Conservation (phyloP, 1,140 invertebrate genomes). For the Polyergus mexicanus region DNA sequence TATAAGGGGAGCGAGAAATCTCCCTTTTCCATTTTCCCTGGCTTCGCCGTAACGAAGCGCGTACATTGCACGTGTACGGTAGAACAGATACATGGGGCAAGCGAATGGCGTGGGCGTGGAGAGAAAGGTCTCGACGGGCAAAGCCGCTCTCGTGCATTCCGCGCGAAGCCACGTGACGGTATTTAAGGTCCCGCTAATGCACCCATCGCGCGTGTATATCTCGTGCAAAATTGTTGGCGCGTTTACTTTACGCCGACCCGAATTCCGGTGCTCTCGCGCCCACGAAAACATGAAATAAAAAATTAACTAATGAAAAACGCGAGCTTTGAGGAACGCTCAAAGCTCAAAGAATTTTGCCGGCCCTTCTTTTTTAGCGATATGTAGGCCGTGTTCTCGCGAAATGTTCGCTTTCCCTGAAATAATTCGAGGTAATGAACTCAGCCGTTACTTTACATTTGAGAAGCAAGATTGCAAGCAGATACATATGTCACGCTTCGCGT, state of each 20-base stretch:
- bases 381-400: neutral
- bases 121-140: conserved; percentile 67
- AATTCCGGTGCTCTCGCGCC: conserved; percentile 4
- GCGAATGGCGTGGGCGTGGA: conserved; percentile 54
- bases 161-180: conserved; percentile 74
- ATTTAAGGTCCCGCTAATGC: conserved; percentile 80
- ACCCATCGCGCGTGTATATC: conserved; percentile 68
- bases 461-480: neutral
- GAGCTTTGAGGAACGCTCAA: conserved; percentile 4
- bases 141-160: conserved; percentile 76
- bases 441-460: neutral
- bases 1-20: conserved; percentile 21
- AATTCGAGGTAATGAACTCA: conserved; percentile 12
- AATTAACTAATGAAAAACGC: conserved; percentile 50
- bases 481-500: neutral
- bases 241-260: conserved; percentile 75
- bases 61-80: conserved; percentile 21
- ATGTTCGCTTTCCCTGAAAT: neutral
- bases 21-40: conserved; percentile 41
- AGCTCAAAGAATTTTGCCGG: neutral
- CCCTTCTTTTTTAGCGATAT: neutral
- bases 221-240: conserved; percentile 78
- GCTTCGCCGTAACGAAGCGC: conserved; percentile 20
- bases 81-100: neutral
- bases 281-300: neutral